A percentile compares a stretch with the other conserved stretches of the same genome.
These are phyloP conservation scores for Tupaia chinensis DNA, from an alignment of 2,113 vertebrate genomes.

Conservation along the genomic window DNA sequence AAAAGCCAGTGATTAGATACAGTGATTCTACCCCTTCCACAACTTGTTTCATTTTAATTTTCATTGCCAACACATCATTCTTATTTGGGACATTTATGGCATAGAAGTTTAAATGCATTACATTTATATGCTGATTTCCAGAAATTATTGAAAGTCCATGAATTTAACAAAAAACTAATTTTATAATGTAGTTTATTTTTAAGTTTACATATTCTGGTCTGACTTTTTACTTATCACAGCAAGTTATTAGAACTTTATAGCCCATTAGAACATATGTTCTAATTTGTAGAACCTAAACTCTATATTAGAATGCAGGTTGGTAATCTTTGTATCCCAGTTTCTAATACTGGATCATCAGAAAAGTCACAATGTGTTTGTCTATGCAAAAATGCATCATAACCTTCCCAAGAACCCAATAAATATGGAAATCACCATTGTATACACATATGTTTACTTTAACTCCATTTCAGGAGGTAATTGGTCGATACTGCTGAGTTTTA, in stretches of 20 bases:
- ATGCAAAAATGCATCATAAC: too few species aligned
- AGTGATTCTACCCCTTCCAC: neutral
- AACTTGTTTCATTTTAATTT: conserved; percentile 17
- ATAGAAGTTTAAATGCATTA: conserved; percentile 15
- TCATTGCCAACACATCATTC: neutral
- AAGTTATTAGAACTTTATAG: neutral
- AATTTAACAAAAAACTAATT: conserved; percentile 29
- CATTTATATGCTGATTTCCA: neutral
- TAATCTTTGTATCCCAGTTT: neutral
- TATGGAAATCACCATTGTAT: neutral
- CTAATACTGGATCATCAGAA: too few species aligned
- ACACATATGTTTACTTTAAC: conserved; percentile 32
- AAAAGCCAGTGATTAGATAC: neutral
- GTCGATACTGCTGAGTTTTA: conserved; percentile 43
- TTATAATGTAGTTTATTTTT: conserved; percentile 53
- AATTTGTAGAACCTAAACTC: too few species aligned
- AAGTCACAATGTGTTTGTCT: too few species aligned
- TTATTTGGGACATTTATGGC: neutral
- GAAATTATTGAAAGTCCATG: neutral
- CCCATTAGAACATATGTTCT: too few species aligned
- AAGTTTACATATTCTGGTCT: neutral
- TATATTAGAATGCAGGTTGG: neutral
- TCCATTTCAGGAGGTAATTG: conserved; percentile 44
- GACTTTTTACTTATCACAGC: neutral
- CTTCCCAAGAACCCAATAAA: neutral